Conservation (phyloP, 2,113 vertebrate genomes). For the Silurus asotus region DNA sequence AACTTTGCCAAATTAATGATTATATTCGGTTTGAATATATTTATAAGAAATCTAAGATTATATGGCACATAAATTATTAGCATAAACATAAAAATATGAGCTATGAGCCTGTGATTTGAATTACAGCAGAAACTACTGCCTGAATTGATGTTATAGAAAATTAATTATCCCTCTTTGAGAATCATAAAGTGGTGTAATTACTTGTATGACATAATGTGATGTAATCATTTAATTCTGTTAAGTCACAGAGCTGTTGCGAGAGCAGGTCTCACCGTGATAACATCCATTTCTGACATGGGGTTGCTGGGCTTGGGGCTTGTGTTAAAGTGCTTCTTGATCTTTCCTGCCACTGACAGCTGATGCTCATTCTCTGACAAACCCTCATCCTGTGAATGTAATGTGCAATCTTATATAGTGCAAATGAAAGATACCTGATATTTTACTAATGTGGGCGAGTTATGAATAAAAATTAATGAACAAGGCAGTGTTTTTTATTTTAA, state of each 20-base stretch:
- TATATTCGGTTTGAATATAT: background rate
- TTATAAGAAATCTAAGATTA: background rate
- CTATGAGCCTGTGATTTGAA: background rate
- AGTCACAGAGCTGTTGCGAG: background rate
- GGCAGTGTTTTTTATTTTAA: background rate
- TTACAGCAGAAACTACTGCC: background rate
- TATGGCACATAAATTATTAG: background rate
- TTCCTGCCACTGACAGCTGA: constrained; percentile 92
- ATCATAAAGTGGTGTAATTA: background rate
- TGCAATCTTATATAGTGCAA: background rate
- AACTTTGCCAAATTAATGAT: background rate
- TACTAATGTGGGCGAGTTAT: background rate
- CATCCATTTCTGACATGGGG: constrained; percentile 89
- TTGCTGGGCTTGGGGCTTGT: constrained; percentile 84
- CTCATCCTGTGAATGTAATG: constrained; percentile 78
- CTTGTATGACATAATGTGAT: background rate
- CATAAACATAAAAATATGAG: background rate
- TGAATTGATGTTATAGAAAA: background rate
- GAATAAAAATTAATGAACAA: background rate
- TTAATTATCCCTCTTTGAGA: background rate
- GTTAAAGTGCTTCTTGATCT: constrained; percentile 99
- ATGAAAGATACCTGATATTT: background rate
- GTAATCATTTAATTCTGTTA: no score
- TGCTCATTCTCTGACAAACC: constrained; percentile 86
- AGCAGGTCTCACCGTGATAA: constrained; percentile 87